A percentile compares a stretch with the other conserved stretches of the same genome.
Evolutionary conservation across 2,888 invertebrate genomes (phyloP).

Genomic region (Melanostoma scalare): DNA sequence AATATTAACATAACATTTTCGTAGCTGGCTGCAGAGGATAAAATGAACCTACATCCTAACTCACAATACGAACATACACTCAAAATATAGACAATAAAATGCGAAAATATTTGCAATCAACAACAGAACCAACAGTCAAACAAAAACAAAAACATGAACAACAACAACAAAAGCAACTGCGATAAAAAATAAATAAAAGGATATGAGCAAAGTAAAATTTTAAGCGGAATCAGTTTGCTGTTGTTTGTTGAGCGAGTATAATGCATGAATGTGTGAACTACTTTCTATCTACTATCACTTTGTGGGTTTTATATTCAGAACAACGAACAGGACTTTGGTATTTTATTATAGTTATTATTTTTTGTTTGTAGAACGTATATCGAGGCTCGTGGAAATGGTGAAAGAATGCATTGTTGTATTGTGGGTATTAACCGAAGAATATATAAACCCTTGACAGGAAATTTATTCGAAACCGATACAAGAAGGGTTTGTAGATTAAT

Average conservation of each 20-base stretch:
- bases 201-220: slow-evolving; percentile 35
- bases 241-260: slow-evolving; percentile 35
- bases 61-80: slow-evolving; percentile 8
- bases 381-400: too few relatives aligned
- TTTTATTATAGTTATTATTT: too few relatives aligned
- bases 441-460: too few relatives aligned
- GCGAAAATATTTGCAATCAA: slow-evolving; percentile 59
- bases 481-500: too few relatives aligned
- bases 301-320: neutral
- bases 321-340: too few relatives aligned
- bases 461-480: too few relatives aligned
- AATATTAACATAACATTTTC: slow-evolving; percentile 66
- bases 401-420: too few relatives aligned
- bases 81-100: slow-evolving; percentile 53
- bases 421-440: too few relatives aligned
- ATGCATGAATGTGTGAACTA: slow-evolving; percentile 19
- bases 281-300: slow-evolving; percentile 12
- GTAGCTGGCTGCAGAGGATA: slow-evolving; percentile 1
- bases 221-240: slow-evolving; percentile 39
- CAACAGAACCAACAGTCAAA: slow-evolving; percentile 31
- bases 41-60: slow-evolving; percentile 6
- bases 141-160: slow-evolving; percentile 39
- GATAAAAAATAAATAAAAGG: slow-evolving; percentile 48
- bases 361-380: too few relatives aligned
- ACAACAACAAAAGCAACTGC: slow-evolving; percentile 16